Base-by-base conservation (phyloP, 2,113 vertebrate species). In the Pipra filicauda region DNA sequence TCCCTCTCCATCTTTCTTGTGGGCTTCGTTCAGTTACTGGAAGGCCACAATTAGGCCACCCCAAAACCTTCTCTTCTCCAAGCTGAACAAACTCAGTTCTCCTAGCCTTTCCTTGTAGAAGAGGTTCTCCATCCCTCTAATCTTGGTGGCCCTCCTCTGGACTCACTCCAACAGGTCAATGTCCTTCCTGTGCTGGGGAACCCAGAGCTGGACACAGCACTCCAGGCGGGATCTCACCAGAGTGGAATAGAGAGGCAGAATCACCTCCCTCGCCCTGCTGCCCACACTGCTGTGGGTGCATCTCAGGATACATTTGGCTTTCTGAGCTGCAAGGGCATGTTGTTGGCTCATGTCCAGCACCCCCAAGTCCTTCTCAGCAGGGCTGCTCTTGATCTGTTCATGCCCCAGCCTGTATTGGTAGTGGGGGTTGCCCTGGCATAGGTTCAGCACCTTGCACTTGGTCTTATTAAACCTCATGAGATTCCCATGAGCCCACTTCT, bases 401-500 rank as follows among this genome's bases (percentile, higher is more conserved):
- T 54, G 39, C 23, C 28, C 7, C 37, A 46, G 12, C 24, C 24
- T 61, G 4, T 30, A 9, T n/a, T 75, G 20, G 21, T 54, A 7
- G 5, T 0, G 0, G 13, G 8, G 5, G 5, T 69, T 61, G 23
- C n/a, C 46, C 24, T 14, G 21, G 41, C 30, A 35, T 21, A 48
- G 55, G 17, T 41, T 14, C 48, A 55, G n/a, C 30, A 48, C 13
- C 13, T 67, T 46, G 28, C 14, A 30, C 44, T 46, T 67, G 19
- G 51, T 15, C 11, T 46, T 41, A 6, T 61, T 54, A 41, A 82
- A 48, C 20, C 39, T 89, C 46, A 24, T 30, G 54, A 46, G 20
- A 54, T 24, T 67, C 16, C 20, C 27, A 21, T 6, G 19, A 37
- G 8, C 28, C 21, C 65, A 8, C 20, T 54, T 39, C 20, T 59